Base-by-base conservation (phyloP, 2,113 vertebrate species). In the Crocuta crocuta region DNA sequence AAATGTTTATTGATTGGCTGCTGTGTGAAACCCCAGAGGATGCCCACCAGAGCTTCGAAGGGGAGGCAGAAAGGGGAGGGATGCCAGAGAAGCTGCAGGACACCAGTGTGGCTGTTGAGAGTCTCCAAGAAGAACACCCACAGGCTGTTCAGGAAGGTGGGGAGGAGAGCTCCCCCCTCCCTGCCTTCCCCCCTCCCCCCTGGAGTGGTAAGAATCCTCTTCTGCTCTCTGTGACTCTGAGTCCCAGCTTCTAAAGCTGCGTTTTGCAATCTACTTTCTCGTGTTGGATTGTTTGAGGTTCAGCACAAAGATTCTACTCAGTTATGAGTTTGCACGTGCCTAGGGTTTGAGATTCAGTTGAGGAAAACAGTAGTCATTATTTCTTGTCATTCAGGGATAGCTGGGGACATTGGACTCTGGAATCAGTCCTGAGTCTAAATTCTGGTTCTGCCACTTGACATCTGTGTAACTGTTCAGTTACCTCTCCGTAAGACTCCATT, bases 1-100 rank as follows among this genome's bases (percentile, higher is more conserved):
- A 97, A 92, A 70, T 90, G 35, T 66, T 68, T 74, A 73, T 95
- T 68, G 80, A 97, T 71, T 48, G 86, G 66, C 50, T 61, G 74
- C 80, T 43, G 68, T 12, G 16, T 53, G 89, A 76, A 92, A 85
- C 68, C 24, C 5, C 7, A 89, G 17, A 45, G 65, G 10, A 11
- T 5, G 71, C 76, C 61, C 13, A 7, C 48, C 58, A 13, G 33
- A 61, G 45, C 23, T 73, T 35, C 19, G 35, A 80, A 65, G 1
- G 4, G 55, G 48, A 53, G 55, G 43, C 1, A 0, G 24, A 2
- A 15, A 33, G n/a, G 31, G 12, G 4, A 65, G 53, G 76, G 68
- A 7, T 15, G 19, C 13, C 87, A 7, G 53, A 4, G 31, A 33
- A 71, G 81, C 89, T 78, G 31, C 8, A 48, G 16, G 58, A 58